Percentiles rank a stretch among this genome's conserved stretches.
phyloP scores from a whole-genome alignment of 1,140 invertebrate genomes.

The Heterodera carotae region DNA sequence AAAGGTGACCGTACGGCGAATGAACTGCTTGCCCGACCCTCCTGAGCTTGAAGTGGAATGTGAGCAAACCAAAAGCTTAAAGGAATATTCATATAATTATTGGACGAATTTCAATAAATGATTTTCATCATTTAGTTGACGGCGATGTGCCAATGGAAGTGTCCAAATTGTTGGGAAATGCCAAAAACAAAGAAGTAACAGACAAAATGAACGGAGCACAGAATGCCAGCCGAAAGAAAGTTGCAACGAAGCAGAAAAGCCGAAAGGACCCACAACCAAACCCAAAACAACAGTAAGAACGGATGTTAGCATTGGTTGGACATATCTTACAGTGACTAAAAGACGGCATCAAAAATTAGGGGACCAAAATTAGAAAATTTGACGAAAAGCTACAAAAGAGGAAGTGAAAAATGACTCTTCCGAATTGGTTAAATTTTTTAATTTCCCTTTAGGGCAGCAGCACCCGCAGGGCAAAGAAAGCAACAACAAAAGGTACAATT shows the following conservation, averaged over 20 bases:
- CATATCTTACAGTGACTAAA: no score
- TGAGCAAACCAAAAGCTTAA: conserved; percentile 28
- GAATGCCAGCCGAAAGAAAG: conserved; percentile 35
- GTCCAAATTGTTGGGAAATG: conserved; percentile 43
- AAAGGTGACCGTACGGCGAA: conserved; percentile 56
- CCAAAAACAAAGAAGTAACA: conserved; percentile 49
- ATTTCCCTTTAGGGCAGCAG: neutral
- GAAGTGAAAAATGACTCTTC: no score
- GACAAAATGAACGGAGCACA: conserved; percentile 46
- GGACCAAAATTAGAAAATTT: no score
- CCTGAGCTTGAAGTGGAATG: conserved; percentile 61
- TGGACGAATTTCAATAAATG: no score
- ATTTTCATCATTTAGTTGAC: conserved; percentile 48
- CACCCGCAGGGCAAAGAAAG: neutral
- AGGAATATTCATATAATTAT: neutral
- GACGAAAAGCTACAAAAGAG: no score
- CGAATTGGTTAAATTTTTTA: no score
- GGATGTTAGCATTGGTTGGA: no score
- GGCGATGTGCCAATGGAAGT: conserved; percentile 51
- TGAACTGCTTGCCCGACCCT: conserved; percentile 64
- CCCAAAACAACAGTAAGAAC: conserved; percentile 35
- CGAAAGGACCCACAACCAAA: conserved; percentile 34
- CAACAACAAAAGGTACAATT: conserved; percentile 7
- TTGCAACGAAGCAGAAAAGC: conserved; percentile 27
- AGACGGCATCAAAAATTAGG: no score